Percentiles rank a stretch among this genome's conserved stretches.
phyloP scores from a whole-genome alignment of 2,888 invertebrate species.

The Lingula anatina region DNA sequence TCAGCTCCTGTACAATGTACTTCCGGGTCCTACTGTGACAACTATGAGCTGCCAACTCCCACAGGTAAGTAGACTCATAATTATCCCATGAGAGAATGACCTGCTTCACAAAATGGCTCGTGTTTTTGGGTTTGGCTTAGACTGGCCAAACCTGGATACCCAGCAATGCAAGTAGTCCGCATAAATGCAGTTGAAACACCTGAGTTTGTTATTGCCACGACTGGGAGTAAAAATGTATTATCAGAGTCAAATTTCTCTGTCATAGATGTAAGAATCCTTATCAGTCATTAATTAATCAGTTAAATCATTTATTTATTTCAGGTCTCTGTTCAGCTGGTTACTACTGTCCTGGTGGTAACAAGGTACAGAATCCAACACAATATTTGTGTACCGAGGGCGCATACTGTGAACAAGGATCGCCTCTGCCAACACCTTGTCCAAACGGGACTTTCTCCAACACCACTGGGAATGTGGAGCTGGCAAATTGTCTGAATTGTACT shows the following conservation, averaged over 20 bases:
- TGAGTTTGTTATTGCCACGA: too few species aligned
- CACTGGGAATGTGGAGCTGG: constrained; percentile 31
- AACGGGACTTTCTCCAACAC: constrained; percentile 43
- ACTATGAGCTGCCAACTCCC: constrained; percentile 32
- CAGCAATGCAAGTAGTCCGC: too few species aligned
- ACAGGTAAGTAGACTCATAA: constrained; percentile 25
- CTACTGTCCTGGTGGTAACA: constrained; percentile 40
- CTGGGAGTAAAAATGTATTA: too few species aligned
- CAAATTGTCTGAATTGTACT: constrained; percentile 41
- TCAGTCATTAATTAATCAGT: constrained; percentile 35
- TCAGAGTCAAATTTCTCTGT: too few species aligned
- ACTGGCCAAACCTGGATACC: background rate
- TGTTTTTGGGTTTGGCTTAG: background rate
- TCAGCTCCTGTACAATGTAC: constrained; percentile 25
- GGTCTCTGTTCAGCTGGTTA: constrained; percentile 38
- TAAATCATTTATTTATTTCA: constrained; percentile 9
- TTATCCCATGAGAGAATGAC: too few species aligned
- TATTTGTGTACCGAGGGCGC: constrained; percentile 33
- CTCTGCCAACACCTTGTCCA: constrained; percentile 28
- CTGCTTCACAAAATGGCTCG: too few species aligned
- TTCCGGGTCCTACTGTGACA: constrained; percentile 36
- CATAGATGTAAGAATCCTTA: too few species aligned
- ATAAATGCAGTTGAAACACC: too few species aligned
- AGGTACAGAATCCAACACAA: constrained; percentile 20
- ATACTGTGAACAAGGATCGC: constrained; percentile 38